Conservation (phyloP, 1,140 invertebrate genomes). For the Caerostris extrusa region DNA sequence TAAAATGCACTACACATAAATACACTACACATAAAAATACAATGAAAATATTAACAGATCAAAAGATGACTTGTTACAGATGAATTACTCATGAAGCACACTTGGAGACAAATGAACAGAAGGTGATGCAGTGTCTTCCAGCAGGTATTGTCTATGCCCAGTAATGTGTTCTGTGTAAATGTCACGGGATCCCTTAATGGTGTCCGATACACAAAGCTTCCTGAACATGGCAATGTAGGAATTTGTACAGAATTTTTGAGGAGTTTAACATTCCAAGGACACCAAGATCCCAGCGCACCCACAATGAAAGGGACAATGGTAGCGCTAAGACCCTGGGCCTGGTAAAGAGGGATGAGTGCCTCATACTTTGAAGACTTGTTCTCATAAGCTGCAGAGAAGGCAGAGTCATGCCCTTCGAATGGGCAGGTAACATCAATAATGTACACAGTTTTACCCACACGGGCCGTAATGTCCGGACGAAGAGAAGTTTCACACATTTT, state of each 20-base stretch:
- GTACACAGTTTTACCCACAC: accelerated
- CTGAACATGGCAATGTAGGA: background rate
- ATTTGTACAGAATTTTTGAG: background rate
- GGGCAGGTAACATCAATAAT: background rate
- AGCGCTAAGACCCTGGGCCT: too few species aligned
- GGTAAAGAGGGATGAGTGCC: too few species aligned
- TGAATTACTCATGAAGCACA: too few species aligned
- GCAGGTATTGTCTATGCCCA: background rate
- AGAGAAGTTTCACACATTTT: background rate
- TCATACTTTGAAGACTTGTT: background rate
- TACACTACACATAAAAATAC: too few species aligned
- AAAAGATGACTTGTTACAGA: too few species aligned
- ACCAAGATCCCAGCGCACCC: constrained; percentile 33
- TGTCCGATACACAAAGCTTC: background rate
- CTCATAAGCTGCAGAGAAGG: too few species aligned
- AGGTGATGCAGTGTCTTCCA: too few species aligned
- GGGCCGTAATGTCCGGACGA: background rate
- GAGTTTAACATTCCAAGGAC: background rate
- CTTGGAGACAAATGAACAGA: too few species aligned
- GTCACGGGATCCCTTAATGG: background rate
- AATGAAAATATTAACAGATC: too few species aligned
- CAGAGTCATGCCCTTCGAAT: background rate
- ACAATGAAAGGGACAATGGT: background rate
- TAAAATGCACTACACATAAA: too few species aligned
- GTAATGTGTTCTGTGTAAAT: background rate